Conservation (phyloP, 2,797 vertebrate species). For the Eurystomus glaucurus region DNA sequence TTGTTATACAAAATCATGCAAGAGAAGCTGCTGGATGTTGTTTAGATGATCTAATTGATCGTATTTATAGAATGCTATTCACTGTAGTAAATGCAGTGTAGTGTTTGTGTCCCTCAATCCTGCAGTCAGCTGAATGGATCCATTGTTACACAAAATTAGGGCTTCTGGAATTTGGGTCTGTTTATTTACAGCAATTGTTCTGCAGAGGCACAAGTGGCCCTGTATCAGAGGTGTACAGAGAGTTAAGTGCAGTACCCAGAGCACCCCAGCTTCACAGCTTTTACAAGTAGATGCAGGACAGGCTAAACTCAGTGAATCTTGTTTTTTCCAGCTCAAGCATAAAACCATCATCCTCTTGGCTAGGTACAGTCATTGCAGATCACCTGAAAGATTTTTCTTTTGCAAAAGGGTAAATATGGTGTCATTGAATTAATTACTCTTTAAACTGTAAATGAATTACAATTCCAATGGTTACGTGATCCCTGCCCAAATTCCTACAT, state of each 20-base stretch:
- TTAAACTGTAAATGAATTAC: neutral
- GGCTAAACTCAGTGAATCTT: neutral
- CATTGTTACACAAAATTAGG: slow-evolving; percentile 46
- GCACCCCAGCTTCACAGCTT: neutral
- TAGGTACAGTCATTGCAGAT: neutral
- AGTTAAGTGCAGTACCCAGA: neutral
- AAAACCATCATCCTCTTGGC: neutral
- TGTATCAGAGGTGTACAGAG: neutral
- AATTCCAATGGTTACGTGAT: neutral
- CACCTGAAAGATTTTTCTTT: neutral
- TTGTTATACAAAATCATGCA: slow-evolving; percentile 11
- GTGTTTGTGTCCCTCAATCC: slow-evolving; percentile 17
- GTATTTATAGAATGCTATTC: slow-evolving; percentile 48
- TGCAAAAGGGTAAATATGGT: neutral
- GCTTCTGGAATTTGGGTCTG: slow-evolving; percentile 58
- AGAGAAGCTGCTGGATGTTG: slow-evolving; percentile 55
- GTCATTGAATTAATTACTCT: neutral
- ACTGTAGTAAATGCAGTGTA: slow-evolving; percentile 29
- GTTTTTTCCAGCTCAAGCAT: neutral
- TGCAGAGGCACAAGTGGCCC: neutral
- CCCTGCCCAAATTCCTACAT: neutral
- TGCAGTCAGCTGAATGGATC: slow-evolving; percentile 32
- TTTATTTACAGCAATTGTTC: slow-evolving; percentile 51
- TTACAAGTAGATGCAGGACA: neutral
- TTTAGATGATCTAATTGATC: slow-evolving; percentile 51